Conservation (phyloP, 1,140 invertebrate species). For the Pseudomyrmex cubaensis region DNA sequence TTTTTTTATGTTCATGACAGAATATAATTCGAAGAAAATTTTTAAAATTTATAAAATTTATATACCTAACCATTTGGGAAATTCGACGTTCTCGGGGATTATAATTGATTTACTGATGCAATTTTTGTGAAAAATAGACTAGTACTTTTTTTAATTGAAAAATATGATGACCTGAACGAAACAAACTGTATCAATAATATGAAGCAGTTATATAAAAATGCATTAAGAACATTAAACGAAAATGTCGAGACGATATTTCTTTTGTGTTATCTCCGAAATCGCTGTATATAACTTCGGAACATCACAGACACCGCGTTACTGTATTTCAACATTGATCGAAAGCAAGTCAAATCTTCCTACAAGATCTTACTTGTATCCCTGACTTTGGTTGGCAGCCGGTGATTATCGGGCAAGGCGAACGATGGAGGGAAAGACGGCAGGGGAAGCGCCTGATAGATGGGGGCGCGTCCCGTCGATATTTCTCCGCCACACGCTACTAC, state of each 20-base stretch:
- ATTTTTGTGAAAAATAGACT: too few relatives aligned
- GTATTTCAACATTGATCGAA: constrained; percentile 59
- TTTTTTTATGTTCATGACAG: too few relatives aligned
- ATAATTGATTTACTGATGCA: too few relatives aligned
- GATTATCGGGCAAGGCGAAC: constrained; percentile 73
- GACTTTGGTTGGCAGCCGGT: constrained; percentile 73
- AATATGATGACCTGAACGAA: too few relatives aligned
- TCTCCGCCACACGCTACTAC: constrained; percentile 74
- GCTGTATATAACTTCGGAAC: constrained; percentile 12
- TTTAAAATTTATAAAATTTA: too few relatives aligned
- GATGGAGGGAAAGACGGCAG: constrained; percentile 43
- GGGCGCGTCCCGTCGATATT: constrained; percentile 78
- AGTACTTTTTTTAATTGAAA: too few relatives aligned
- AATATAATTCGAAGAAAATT: too few relatives aligned
- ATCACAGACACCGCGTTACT: constrained; percentile 44
- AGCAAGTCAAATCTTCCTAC: constrained; percentile 65
- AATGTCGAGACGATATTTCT: not conserved
- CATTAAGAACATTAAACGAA: not conserved
- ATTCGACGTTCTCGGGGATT: not conserved
- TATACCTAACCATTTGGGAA: not conserved
- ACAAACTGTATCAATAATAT: not conserved
- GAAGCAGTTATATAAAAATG: not conserved
- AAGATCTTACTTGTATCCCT: constrained; percentile 73
- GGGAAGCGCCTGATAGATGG: constrained; percentile 77
- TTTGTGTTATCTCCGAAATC: constrained; percentile 14